phyloP scores from a whole-genome alignment of 2,888 invertebrate species.

The Pachymerium ferrugineum region DNA sequence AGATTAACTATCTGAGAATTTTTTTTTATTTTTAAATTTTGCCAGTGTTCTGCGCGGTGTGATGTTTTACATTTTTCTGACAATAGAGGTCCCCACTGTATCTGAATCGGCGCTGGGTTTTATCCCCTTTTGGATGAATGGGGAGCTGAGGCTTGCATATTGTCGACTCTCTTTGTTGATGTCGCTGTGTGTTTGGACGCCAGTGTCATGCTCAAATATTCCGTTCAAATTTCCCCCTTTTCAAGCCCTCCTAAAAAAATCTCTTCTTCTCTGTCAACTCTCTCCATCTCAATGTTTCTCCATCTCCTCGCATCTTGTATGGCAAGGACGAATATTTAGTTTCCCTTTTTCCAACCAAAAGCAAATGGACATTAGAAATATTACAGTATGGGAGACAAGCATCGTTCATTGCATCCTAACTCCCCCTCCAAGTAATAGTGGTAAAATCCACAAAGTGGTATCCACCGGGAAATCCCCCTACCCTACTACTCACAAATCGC shows the following conservation, averaged over 20 bases:
- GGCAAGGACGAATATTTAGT: constrained; percentile 11
- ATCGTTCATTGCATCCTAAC: constrained; percentile 22
- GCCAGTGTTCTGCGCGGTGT: constrained; percentile 18
- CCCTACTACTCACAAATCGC: constrained; percentile 19
- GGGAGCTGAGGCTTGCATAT: constrained; percentile 28
- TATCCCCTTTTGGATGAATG: constrained; percentile 27
- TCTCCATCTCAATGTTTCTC: constrained; percentile 9
- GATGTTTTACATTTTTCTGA: constrained; percentile 34
- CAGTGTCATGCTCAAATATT: constrained; percentile 35
- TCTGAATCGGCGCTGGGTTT: constrained; percentile 10
- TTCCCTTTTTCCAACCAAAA: constrained; percentile 2
- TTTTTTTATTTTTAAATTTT: not conserved
- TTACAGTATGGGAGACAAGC: constrained; percentile 2
- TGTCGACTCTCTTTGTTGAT: constrained; percentile 27
- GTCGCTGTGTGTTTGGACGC: constrained; percentile 28
- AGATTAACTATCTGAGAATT: not conserved
- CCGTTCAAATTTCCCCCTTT: constrained; percentile 30
- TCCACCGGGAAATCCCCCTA: constrained; percentile 26
- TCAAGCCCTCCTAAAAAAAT: not conserved
- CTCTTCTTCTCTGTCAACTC: constrained; percentile 17
- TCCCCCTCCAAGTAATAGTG: not conserved
- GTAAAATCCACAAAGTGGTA: constrained; percentile 30
- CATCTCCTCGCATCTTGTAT: constrained; percentile 19
- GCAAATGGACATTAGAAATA: constrained; percentile 7
- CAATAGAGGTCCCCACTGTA: constrained; percentile 34